phyloP scores from a whole-genome alignment of 53 echinoderm and acorn worm genomes.

The Patiria pectinifera region DNA sequence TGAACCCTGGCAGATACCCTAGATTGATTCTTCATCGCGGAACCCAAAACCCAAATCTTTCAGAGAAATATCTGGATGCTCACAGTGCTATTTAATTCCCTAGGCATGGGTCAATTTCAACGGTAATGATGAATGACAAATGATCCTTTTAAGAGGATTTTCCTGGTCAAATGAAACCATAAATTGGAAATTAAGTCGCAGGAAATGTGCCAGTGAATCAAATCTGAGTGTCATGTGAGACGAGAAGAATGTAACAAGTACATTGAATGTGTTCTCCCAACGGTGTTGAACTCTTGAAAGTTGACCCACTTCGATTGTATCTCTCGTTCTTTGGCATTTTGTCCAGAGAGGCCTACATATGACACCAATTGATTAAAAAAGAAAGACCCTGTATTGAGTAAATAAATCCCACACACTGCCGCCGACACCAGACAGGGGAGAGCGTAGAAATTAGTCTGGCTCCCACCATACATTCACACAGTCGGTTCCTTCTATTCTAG shows the following conservation, averaged over 20 bases:
- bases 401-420: slow-evolving; percentile 5
- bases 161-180: neutral
- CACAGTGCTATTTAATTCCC: neutral
- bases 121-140: neutral
- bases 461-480: neutral
- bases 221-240: neutral
- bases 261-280: neutral
- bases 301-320: neutral
- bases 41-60: neutral
- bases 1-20: neutral
- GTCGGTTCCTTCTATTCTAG: neutral
- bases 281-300: neutral
- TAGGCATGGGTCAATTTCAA: neutral
- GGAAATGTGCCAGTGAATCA: neutral
- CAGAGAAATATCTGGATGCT: neutral
- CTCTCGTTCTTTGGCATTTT: neutral
- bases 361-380: slow-evolving; percentile 31
- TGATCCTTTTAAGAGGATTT: neutral
- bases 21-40: neutral
- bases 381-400: slow-evolving; percentile 1
- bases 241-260: neutral
- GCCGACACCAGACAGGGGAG: neutral
- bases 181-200: neutral
- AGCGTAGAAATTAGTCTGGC: neutral
- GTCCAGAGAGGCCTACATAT: neutral